Conservation (phyloP, 2,113 vertebrate species). For the Sphaerodactylus townsendi region DNA sequence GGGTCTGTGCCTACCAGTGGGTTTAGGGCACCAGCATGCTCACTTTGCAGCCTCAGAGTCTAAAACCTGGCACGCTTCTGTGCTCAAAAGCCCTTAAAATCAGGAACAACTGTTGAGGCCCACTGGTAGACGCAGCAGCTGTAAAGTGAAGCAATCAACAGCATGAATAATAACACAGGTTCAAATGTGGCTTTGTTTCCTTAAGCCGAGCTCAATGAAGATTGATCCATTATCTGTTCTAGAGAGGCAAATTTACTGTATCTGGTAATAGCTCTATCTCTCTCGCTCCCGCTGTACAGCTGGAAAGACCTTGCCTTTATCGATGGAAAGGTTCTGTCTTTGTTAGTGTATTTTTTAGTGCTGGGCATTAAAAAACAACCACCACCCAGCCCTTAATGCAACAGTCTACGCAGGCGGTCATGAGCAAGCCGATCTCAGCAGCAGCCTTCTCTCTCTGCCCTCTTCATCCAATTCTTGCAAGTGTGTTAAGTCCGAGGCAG, state of each 20-base stretch:
- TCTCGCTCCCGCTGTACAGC: too few relatives aligned
- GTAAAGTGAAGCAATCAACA: background rate
- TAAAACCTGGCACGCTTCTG: background rate
- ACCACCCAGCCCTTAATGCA: background rate
- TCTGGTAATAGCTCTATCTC: background rate
- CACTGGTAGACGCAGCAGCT: background rate
- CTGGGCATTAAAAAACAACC: too few relatives aligned
- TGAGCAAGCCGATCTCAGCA: background rate
- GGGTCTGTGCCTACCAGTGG: background rate
- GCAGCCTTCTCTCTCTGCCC: background rate
- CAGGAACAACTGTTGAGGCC: background rate
- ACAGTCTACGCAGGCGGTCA: background rate
- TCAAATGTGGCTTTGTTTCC: background rate
- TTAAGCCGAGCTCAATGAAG: background rate
- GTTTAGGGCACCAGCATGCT: background rate
- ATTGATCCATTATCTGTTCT: too few relatives aligned
- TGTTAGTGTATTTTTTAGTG: background rate
- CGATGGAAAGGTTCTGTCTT: background rate
- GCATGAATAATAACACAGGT: background rate
- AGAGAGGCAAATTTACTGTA: background rate
- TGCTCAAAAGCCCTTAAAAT: too few relatives aligned
- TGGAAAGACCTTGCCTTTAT: too few relatives aligned
- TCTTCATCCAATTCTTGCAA: background rate
- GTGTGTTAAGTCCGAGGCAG: background rate
- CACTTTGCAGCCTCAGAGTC: background rate